phyloP scores from a whole-genome alignment of 2,797 vertebrate genomes.

The Pseudopleuronectes americanus region DNA sequence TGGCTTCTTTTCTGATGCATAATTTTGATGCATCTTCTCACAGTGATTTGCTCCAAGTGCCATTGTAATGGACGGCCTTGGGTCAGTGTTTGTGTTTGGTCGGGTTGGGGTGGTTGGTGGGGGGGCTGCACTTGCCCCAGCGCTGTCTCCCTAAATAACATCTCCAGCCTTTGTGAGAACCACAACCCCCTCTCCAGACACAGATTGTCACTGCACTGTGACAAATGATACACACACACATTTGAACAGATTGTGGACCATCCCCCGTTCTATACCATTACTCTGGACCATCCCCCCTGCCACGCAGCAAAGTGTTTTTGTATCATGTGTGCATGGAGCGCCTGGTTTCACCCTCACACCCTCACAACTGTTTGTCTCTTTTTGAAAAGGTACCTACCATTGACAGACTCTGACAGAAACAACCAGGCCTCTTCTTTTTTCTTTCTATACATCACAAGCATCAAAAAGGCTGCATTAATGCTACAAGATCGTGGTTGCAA shows the following conservation, averaged over 20 bases:
- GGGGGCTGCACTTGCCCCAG: constrained; percentile 22
- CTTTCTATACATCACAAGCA: background rate
- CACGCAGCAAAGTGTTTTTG: constrained; percentile 6
- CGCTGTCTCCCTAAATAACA: constrained; percentile 67
- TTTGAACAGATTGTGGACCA: constrained; percentile 37
- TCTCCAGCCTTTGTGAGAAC: constrained; percentile 41
- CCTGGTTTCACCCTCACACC: background rate
- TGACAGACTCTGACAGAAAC: background rate
- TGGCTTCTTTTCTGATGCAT: constrained; percentile 60
- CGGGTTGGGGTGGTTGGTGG: background rate
- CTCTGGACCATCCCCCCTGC: constrained; percentile 7
- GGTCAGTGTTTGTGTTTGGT: background rate
- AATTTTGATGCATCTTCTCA: constrained; percentile 60
- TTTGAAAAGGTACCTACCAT: no score
- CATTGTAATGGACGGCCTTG: constrained; percentile 65
- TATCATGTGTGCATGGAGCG: background rate
- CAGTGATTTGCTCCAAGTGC: constrained; percentile 63
- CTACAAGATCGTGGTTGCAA: background rate
- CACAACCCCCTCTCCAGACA: constrained; percentile 39
- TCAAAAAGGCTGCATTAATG: background rate
- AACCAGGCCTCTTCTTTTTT: background rate
- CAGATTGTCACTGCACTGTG: constrained; percentile 42
- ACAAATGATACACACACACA: constrained; percentile 40
- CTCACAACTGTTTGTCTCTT: background rate
- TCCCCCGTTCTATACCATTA: constrained; percentile 37